Percentiles rank a stretch among this genome's conserved stretches.
Conservation (phyloP, 2,797 vertebrate species). For the Pantherophis vulpinus region DNA sequence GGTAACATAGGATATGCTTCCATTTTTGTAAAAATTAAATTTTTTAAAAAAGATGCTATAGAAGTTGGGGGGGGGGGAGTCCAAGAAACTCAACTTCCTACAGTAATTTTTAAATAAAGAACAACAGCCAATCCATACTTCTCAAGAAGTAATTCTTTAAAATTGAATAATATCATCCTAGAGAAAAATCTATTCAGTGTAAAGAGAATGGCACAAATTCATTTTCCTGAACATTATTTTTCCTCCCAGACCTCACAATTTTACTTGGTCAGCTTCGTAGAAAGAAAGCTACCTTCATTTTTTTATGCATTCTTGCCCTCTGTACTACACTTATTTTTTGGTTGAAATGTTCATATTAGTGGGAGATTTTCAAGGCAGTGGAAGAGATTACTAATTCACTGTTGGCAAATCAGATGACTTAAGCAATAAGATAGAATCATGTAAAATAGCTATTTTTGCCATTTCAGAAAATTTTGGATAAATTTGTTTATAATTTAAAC, state of each 20-base stretch:
- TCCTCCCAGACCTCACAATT: background rate
- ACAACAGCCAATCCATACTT: background rate
- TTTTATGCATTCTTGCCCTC: background rate
- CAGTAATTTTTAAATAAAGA: background rate
- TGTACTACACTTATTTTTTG: background rate
- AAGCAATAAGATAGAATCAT: too few relatives aligned
- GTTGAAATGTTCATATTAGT: background rate
- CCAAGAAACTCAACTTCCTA: background rate
- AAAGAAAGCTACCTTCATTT: background rate
- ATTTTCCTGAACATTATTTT: background rate
- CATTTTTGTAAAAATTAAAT: background rate
- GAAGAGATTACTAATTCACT: background rate
- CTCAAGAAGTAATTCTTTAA: background rate
- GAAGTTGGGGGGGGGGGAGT: background rate
- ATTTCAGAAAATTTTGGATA: background rate
- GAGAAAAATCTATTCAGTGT: background rate
- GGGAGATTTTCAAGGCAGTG: background rate
- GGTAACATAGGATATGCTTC: background rate
- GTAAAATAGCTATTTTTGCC: too few relatives aligned
- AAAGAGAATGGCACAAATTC: background rate
- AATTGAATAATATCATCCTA: background rate
- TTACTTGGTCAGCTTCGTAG: background rate
- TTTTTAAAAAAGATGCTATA: background rate
- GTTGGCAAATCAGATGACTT: background rate
- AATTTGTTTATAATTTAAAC: background rate